phyloP scores from a whole-genome alignment of 1,140 invertebrate species.

The Nymphalis io region DNA sequence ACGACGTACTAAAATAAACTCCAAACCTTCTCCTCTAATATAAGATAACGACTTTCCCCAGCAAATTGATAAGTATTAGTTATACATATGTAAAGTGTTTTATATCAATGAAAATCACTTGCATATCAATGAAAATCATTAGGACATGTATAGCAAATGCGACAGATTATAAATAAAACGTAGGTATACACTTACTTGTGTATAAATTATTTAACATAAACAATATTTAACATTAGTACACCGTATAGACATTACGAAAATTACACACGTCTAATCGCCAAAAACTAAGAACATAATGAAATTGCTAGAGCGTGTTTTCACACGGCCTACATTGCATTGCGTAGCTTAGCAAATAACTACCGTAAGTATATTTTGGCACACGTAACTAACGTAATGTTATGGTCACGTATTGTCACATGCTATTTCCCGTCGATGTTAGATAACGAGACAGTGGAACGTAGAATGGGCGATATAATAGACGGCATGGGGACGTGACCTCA shows the following conservation, averaged over 20 bases:
- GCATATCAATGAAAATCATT: not conserved
- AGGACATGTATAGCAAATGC: not conserved
- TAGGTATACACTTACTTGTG: no score
- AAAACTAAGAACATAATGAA: not conserved
- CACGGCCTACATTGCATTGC: constrained; percentile 12
- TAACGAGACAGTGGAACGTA: constrained; percentile 22
- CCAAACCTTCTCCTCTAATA: no score
- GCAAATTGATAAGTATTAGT: no score
- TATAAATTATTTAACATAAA: no score
- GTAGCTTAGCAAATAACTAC: not conserved
- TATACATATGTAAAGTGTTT: no score
- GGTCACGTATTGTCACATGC: constrained; percentile 21
- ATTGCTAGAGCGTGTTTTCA: not conserved
- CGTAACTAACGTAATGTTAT: constrained; percentile 20
- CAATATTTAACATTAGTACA: not conserved
- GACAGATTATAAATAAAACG: no score
- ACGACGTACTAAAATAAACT: no score
- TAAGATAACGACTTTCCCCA: no score
- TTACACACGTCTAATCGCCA: not conserved
- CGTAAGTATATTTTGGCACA: constrained; percentile 10
- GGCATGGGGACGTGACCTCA: constrained; percentile 16
- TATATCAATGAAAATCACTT: no score
- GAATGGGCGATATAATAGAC: constrained; percentile 16
- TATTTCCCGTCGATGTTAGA: constrained; percentile 25
- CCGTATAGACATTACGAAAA: not conserved